These are phyloP conservation scores for Eulithis prunata DNA, from an alignment of 2,888 invertebrate species.

Conservation along the genomic window DNA sequence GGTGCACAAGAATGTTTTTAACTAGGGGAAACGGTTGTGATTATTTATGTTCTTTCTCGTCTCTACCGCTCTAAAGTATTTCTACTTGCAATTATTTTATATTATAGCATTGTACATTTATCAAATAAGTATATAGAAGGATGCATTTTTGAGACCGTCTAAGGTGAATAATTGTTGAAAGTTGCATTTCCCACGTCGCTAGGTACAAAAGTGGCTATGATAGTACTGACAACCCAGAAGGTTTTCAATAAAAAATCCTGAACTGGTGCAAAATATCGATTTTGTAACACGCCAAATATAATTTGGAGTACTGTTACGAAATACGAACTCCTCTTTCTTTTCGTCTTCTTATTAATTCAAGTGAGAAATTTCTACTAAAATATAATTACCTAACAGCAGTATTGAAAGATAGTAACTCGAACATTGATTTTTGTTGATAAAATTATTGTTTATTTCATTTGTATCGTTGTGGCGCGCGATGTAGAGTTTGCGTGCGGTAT, in stretches of 20 bases:
- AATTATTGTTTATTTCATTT: slow-evolving; percentile 50
- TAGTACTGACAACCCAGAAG: neutral
- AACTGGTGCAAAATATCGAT: neutral
- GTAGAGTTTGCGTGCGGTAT: slow-evolving; percentile 76
- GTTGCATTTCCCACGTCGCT: neutral
- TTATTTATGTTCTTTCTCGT: slow-evolving; percentile 35
- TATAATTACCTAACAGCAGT: neutral
- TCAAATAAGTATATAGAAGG: slow-evolving; percentile 1
- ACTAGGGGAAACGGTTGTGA: slow-evolving; percentile 40
- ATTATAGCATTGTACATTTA: neutral
- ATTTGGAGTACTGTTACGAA: too few relatives aligned
- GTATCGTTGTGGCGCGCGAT: slow-evolving; percentile 60
- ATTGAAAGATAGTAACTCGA: slow-evolving; percentile 5
- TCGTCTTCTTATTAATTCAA: too few relatives aligned
- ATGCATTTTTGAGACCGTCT: slow-evolving; percentile 4
- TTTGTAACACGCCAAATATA: neutral
- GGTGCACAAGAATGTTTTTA: slow-evolving; percentile 40
- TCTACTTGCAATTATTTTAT: slow-evolving; percentile 10
- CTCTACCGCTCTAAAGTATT: slow-evolving; percentile 24
- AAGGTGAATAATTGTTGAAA: neutral
- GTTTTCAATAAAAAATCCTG: neutral
- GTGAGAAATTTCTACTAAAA: neutral
- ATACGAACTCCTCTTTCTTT: too few relatives aligned
- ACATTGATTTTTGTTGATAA: slow-evolving; percentile 6
- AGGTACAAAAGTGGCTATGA: slow-evolving; percentile 3